A percentile compares a stretch with the other conserved stretches of the same genome.
Conservation (phyloP, 2,113 vertebrate genomes). For the Paedocypris sp. region DNA sequence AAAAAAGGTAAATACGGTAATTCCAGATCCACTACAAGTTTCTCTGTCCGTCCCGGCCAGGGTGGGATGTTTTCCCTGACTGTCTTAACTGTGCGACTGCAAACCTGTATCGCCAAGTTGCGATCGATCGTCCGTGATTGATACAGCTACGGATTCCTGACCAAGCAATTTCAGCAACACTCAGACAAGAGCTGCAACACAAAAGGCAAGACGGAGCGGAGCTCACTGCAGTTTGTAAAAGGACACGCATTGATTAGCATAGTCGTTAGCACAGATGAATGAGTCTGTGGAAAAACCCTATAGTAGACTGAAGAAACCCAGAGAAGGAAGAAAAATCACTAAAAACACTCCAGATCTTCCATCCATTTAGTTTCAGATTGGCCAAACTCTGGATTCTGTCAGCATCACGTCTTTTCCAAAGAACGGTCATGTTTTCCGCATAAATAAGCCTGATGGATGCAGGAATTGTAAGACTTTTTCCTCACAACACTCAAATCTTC, state of each 20-base stretch:
- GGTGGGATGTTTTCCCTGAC: not conserved
- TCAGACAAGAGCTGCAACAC: not conserved
- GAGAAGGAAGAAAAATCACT: not conserved
- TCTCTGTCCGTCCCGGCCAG: not conserved
- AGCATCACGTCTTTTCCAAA: too few relatives aligned
- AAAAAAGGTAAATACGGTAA: too few relatives aligned
- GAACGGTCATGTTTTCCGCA: too few relatives aligned
- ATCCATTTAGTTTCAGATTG: not conserved
- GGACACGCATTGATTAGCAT: conserved; percentile 28
- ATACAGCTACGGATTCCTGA: conserved; percentile 28
- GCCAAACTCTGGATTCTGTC: too few relatives aligned
- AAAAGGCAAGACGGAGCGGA: conserved; percentile 1
- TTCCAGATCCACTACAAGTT: too few relatives aligned
- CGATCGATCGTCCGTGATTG: conserved; percentile 38
- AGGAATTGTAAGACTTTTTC: too few relatives aligned
- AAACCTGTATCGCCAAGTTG: conserved; percentile 24
- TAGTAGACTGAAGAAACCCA: not conserved
- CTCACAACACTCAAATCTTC: too few relatives aligned
- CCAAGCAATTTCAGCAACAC: conserved; percentile 27
- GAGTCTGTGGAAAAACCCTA: conserved; percentile 1
- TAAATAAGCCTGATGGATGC: too few relatives aligned
- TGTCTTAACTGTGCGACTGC: conserved; percentile 6
- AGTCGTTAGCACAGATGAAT: conserved; percentile 33
- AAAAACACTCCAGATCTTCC: not conserved
- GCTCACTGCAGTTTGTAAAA: conserved; percentile 23